phyloP scores from a whole-genome alignment of 2,797 vertebrate genomes.

The Pangasius mekongensis region DNA sequence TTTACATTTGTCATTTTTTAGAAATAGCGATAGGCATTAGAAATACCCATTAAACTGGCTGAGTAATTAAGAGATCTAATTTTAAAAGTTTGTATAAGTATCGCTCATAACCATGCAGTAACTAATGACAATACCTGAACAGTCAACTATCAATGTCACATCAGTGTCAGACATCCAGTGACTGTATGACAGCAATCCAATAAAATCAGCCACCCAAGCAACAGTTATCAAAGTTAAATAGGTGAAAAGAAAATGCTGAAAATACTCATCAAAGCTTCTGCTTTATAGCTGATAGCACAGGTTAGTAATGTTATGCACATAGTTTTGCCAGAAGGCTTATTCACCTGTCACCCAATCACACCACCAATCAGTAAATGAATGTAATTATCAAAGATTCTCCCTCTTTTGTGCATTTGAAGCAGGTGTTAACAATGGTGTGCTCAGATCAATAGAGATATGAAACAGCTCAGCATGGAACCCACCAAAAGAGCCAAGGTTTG shows the following conservation, averaged over 20 bases:
- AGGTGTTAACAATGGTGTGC: slow-evolving; percentile 65
- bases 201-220: not conserved
- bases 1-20: not conserved
- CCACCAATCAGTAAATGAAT: slow-evolving; percentile 66
- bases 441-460: slow-evolving; percentile 59
- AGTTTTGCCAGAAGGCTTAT: slow-evolving; percentile 24
- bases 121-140: not conserved
- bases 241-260: not conserved
- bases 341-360: slow-evolving; percentile 40
- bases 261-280: not conserved
- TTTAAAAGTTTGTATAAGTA: not conserved
- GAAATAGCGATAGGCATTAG: not conserved
- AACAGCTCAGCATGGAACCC: slow-evolving; percentile 16
- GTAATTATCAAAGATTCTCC: slow-evolving; percentile 67
- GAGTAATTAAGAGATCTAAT: not conserved
- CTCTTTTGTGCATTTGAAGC: slow-evolving; percentile 54
- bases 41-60: not conserved
- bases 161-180: not conserved
- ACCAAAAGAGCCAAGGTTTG: slow-evolving; percentile 26
- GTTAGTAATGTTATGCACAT: slow-evolving; percentile 30
- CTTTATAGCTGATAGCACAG: slow-evolving; percentile 6
- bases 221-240: slow-evolving; percentile 10
- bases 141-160: not conserved
- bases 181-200: not conserved
- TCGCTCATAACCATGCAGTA: not conserved